phyloP scores from a whole-genome alignment of 2,888 invertebrate species.

The Chouioia cunea region DNA sequence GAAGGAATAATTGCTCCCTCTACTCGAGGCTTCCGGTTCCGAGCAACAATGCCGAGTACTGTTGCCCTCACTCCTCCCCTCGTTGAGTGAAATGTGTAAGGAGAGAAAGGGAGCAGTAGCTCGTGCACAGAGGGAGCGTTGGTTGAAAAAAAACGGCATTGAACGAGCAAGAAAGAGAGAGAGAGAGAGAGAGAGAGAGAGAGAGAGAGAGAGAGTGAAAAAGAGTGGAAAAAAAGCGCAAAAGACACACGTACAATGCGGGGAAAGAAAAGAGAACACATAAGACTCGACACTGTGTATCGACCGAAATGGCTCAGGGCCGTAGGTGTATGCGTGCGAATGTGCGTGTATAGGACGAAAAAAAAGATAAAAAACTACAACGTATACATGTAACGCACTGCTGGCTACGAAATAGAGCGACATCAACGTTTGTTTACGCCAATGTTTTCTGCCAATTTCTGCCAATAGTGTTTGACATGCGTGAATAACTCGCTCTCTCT shows the following conservation, averaged over 20 bases:
- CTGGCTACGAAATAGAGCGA: conserved; percentile 8
- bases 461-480: too few species aligned
- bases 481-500: too few species aligned
- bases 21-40: conserved; percentile 42
- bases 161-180: conserved; percentile 1
- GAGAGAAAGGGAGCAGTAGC: neutral
- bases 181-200: conserved; percentile 1
- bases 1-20: conserved; percentile 46
- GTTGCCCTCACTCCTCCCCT: neutral
- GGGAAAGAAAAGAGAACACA: conserved; percentile 32
- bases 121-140: neutral
- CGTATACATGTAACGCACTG: neutral
- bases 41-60: conserved; percentile 29
- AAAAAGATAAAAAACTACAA: too few species aligned
- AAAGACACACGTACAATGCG: neutral
- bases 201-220: conserved; percentile 14
- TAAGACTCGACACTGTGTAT: conserved; percentile 35
- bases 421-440: neutral
- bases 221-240: conserved; percentile 19
- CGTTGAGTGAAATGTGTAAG: conserved; percentile 28
- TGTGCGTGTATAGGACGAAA: too few species aligned
- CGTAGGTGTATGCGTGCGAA: conserved; percentile 5
- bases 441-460: too few species aligned
- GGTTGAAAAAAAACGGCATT: neutral
- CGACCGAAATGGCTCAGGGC: conserved; percentile 40